These are phyloP conservation scores for Halichoerus grypus DNA, from an alignment of 2,113 vertebrate species.

Conservation along the genomic window DNA sequence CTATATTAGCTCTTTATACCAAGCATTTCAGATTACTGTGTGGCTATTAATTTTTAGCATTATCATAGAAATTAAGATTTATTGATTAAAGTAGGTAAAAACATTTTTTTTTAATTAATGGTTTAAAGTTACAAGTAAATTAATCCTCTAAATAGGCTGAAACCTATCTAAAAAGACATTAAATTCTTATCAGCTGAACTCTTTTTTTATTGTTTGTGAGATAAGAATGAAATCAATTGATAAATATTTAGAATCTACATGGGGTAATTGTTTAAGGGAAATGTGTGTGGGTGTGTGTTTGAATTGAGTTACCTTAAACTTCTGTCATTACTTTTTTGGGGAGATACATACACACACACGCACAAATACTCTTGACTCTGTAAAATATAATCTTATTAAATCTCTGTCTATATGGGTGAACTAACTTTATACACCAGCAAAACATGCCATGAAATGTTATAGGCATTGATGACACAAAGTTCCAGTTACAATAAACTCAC, in stretches of 20 bases:
- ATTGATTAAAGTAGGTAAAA: neutral
- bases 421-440: neutral
- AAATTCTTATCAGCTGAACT: neutral
- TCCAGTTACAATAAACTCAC: neutral
- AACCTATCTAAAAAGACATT: neutral
- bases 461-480: neutral
- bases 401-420: neutral
- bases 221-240: neutral
- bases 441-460: neutral
- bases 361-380: neutral
- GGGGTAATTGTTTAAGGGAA: neutral
- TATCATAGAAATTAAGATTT: neutral
- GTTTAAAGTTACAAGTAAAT: neutral
- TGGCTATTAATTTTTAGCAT: constrained; percentile 1
- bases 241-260: neutral
- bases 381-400: neutral
- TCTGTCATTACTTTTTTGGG: neutral
- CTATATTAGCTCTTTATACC: neutral
- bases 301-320: neutral
- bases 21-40: neutral
- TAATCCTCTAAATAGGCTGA: neutral
- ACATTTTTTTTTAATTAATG: neutral
- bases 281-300: neutral
- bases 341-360: neutral
- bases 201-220: neutral